Evolutionary conservation across 2,888 invertebrate genomes (phyloP).

Genomic region (Ornithoptera priamus): DNA sequence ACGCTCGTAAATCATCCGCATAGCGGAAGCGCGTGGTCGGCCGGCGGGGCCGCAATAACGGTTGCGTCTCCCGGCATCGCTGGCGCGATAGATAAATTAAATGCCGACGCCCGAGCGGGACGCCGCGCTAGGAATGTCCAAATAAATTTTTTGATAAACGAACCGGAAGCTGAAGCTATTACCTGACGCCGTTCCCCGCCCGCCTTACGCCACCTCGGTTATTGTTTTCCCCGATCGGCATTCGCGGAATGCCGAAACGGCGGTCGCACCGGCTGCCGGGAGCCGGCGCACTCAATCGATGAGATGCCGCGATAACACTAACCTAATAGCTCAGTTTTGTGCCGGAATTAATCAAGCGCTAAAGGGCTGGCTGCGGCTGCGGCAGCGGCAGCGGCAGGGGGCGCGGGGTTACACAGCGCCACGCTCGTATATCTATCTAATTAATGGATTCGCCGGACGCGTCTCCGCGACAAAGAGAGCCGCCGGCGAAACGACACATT

Average conservation of each 20-base stretch:
- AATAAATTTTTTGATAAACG: constrained; percentile 78
- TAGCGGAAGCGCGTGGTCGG: constrained; percentile 75
- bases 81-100: constrained; percentile 77
- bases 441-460: constrained; percentile 76
- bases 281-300: constrained; percentile 73
- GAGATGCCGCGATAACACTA: constrained; percentile 68
- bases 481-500: constrained; percentile 51
- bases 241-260: constrained; percentile 66
- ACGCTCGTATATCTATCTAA: constrained; percentile 75
- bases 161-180: constrained; percentile 76
- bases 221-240: constrained; percentile 72
- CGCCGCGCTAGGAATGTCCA: constrained; percentile 71
- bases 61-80: constrained; percentile 68
- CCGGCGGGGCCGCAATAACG: constrained; percentile 64
- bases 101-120: constrained; percentile 68
- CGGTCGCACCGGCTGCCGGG: constrained; percentile 66
- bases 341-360: constrained; percentile 78
- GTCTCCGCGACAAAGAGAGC: constrained; percentile 70
- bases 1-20: constrained; percentile 76
- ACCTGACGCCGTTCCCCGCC: constrained; percentile 72
- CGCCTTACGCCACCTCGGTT: constrained; percentile 61
- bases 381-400: constrained; percentile 33
- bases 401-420: constrained; percentile 42
- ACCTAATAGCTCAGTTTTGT: constrained; percentile 75
- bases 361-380: constrained; percentile 56